Evolutionary conservation across 2,888 invertebrate genomes (phyloP).

Genomic region (Microlaimidae sp.): DNA sequence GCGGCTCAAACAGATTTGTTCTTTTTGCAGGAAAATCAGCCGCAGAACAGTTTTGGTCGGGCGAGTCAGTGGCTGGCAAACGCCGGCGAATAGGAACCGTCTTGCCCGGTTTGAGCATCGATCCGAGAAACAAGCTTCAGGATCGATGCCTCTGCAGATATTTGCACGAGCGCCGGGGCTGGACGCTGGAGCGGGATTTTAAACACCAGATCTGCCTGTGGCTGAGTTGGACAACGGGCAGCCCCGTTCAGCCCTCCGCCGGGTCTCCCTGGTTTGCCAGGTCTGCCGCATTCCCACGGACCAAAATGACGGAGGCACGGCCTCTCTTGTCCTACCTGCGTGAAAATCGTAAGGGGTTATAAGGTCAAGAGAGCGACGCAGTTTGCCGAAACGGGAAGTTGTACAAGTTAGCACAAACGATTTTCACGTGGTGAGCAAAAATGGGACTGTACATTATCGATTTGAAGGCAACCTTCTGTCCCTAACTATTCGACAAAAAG

Average conservation of each 20-base stretch:
- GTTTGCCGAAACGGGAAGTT: constrained; percentile 48
- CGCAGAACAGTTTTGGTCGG: not conserved
- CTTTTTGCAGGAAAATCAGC: not conserved
- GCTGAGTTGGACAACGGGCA: constrained; percentile 71
- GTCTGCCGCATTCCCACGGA: constrained; percentile 65
- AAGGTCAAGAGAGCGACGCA: constrained; percentile 76
- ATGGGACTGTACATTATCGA: constrained; percentile 63
- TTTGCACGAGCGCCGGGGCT: too few relatives aligned
- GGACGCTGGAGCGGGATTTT: constrained; percentile 18
- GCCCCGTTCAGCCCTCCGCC: constrained; percentile 39
- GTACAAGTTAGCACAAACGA: constrained; percentile 47
- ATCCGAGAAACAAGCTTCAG: too few relatives aligned
- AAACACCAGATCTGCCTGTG: constrained; percentile 64
- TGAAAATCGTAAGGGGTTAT: too few relatives aligned
- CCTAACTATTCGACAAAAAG: constrained; percentile 64
- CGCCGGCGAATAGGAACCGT: constrained; percentile 64
- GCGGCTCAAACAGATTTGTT: constrained; percentile 11
- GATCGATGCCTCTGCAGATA: too few relatives aligned
- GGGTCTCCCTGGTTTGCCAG: constrained; percentile 48
- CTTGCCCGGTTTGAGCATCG: constrained; percentile 69
- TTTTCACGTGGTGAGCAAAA: constrained; percentile 67
- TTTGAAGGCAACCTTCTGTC: constrained; percentile 32
- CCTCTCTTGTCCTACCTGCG: constrained; percentile 73
- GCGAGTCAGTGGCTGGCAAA: constrained; percentile 54
- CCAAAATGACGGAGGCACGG: constrained; percentile 86